Evolutionary conservation across 1,140 invertebrate genomes (phyloP), one percentile per base, ranked within the genome.

Genomic region (Pantala flavescens): DNA sequence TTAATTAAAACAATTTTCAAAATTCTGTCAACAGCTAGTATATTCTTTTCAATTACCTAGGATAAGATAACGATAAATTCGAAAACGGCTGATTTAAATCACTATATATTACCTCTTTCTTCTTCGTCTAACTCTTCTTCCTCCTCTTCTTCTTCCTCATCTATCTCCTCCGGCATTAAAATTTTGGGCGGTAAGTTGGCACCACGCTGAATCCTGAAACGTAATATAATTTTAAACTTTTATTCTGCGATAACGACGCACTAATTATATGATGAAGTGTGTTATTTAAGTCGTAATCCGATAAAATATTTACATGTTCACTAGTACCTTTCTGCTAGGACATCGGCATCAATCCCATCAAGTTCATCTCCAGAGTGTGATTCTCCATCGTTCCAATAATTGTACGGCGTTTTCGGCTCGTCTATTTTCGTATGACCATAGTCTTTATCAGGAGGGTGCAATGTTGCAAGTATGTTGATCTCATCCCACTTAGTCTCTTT

Each of bases 361-460:
- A 88, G 85, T 71, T 90, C 88, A 75, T 90, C 87, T 49, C 85
- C 80, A n/a, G 81, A 84, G 75, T 91, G 90, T 43, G 89, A 87
- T 75, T 91, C 89, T 74, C 90, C 88, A 55, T 86, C 84, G 78
- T 87, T 86, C 77, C 93, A 90, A 63, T 63, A 63, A 82, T 90
- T 93, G 80, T 91, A 99, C 0, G 98, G 98, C 12, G 98, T 99
- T 85, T 98, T 95, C 49, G 97, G 95, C 83, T 98, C 97, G 80
- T 98, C 95, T 74, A 99, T 97, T 86, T 99, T 99, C 96, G 99
- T 99, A 81, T 98, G 96, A 12, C 98, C 98, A 85, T 99, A 99
- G 85, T 99, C 97, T 85, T 99, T 99, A 81, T 97, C 96, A 36
- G 93, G 84, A 63, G 98, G 98, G 88, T 99, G 98, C 80, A 97